Evolutionary conservation across 2,888 invertebrate species (phyloP).

Genomic region (Steinernema carpocapsae): DNA sequence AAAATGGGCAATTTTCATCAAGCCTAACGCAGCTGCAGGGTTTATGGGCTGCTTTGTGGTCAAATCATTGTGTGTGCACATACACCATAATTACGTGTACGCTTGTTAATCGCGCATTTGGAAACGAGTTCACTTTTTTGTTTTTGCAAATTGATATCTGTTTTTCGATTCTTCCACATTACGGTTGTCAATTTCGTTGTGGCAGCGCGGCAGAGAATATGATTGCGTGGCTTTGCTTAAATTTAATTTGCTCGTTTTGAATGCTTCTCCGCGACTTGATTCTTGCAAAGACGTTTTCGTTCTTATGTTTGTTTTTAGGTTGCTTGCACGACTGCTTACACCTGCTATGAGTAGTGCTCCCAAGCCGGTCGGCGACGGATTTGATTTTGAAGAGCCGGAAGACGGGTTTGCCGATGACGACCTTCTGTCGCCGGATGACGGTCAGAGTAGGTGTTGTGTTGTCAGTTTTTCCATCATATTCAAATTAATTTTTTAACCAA

Average conservation of each 20-base stretch:
- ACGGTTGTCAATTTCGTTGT: too few species aligned
- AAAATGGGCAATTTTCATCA: too few species aligned
- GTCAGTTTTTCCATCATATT: slow-evolving; percentile 13
- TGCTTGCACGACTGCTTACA: background rate
- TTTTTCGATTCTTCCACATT: too few species aligned
- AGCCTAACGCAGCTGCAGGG: too few species aligned
- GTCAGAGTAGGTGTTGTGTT: slow-evolving; percentile 42
- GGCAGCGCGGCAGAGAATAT: background rate
- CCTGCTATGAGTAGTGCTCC: background rate
- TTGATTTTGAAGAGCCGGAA: slow-evolving; percentile 61
- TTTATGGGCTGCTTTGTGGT: background rate
- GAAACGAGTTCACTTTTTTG: too few species aligned
- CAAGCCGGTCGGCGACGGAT: background rate
- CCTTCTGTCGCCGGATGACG: slow-evolving; percentile 59
- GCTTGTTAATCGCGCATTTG: too few species aligned
- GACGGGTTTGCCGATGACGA: slow-evolving; percentile 68
- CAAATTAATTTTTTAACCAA: slow-evolving; percentile 8
- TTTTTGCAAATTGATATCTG: too few species aligned
- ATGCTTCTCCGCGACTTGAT: background rate
- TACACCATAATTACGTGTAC: too few species aligned
- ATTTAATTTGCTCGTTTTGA: background rate
- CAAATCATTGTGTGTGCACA: too few species aligned
- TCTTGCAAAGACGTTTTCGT: background rate
- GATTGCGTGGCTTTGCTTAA: background rate
- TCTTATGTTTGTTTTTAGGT: background rate